phyloP scores from a whole-genome alignment of 2,888 invertebrate species.

The Diarsia dahlii region DNA sequence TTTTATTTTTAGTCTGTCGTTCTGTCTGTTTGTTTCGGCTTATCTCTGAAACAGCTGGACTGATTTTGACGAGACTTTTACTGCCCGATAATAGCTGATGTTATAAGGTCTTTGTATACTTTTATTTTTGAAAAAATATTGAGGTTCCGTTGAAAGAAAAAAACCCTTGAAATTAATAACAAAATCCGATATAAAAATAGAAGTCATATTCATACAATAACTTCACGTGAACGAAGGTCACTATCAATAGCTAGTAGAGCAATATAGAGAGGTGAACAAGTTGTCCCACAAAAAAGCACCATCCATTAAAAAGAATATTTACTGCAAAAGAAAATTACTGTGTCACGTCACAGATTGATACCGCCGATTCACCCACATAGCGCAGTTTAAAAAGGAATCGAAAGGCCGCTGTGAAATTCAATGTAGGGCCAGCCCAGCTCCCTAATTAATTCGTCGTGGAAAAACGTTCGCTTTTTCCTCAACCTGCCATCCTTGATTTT shows the following conservation, averaged over 20 bases:
- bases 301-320: slow-evolving; percentile 12
- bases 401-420: slow-evolving; percentile 73
- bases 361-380: slow-evolving; percentile 57
- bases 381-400: slow-evolving; percentile 62
- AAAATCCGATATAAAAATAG: too few species aligned
- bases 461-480: slow-evolving; percentile 76
- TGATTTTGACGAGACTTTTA: too few species aligned
- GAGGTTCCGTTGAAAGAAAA: too few species aligned
- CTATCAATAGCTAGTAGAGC: neutral
- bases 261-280: neutral
- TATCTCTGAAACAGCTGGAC: too few species aligned
- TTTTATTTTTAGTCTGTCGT: too few species aligned
- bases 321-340: slow-evolving; percentile 42
- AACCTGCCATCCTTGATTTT: slow-evolving; percentile 81
- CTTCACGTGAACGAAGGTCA: too few species aligned
- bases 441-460: slow-evolving; percentile 82
- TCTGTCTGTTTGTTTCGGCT: too few species aligned
- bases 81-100: too few species aligned
- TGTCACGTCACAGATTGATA: slow-evolving; percentile 53
- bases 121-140: too few species aligned
- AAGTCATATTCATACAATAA: too few species aligned
- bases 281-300: neutral
- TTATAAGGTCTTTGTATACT: too few species aligned
- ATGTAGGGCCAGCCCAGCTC: slow-evolving; percentile 69
- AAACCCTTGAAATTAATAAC: too few species aligned